Evolutionary conservation across 2,888 invertebrate genomes (phyloP).

Genomic region (Ferrisia virgata): DNA sequence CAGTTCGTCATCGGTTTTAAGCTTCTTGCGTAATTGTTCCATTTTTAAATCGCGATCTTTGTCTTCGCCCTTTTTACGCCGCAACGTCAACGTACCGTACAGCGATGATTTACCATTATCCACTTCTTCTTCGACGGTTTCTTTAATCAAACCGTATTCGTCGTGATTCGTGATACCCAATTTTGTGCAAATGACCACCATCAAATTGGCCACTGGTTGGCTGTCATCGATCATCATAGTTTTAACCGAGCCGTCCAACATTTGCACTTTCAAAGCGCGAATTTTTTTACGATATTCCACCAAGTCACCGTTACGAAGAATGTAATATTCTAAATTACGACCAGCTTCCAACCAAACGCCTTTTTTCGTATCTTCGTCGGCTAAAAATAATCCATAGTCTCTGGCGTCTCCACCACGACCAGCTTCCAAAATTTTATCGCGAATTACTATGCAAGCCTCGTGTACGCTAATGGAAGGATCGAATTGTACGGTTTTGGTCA

Average conservation of each 20-base stretch:
- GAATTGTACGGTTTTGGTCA: constrained; percentile 97
- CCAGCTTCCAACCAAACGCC: constrained; percentile 97
- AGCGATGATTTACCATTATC: constrained; percentile 63
- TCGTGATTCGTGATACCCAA: constrained; percentile 99
- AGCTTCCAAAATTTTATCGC: constrained; percentile 91
- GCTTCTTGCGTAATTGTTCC: constrained; percentile 92
- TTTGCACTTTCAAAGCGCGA: constrained; percentile 85
- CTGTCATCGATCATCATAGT: constrained; percentile 97
- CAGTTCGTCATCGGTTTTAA: constrained; percentile 97
- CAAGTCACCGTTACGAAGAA: constrained; percentile 88
- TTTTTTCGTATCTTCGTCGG: constrained; percentile 94
- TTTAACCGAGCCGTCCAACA: constrained; percentile 94
- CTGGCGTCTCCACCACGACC: constrained; percentile 84
- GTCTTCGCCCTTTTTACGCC: constrained; percentile 64
- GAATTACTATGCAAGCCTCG: constrained; percentile 91
- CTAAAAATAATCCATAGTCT: constrained; percentile 94
- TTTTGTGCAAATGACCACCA: constrained; percentile 98
- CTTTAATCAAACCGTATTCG: constrained; percentile 92
- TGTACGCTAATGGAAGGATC: constrained; percentile 91
- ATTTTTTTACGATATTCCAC: constrained; percentile 93
- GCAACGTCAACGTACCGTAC: constrained; percentile 85
- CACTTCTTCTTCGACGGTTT: constrained; percentile 74
- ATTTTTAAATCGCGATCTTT: constrained; percentile 86
- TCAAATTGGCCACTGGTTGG: constrained; percentile 92
- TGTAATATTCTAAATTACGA: constrained; percentile 94